Evolutionary conservation across 2,888 invertebrate species (phyloP).

Genomic region (Julus scandinavius): DNA sequence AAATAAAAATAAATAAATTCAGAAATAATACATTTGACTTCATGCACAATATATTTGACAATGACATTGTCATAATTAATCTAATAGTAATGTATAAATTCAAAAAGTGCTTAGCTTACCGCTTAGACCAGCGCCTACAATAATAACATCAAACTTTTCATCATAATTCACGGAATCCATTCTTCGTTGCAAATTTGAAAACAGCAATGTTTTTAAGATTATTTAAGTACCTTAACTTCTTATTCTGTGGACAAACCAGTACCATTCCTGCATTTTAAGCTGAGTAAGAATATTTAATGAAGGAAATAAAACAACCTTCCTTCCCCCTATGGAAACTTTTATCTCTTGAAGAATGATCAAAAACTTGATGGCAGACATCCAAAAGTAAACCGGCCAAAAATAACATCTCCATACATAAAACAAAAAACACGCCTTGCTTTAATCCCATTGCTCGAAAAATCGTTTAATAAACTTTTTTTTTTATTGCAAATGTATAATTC

Average conservation of each 20-base stretch:
- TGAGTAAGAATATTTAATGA: not conserved
- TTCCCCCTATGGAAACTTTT: not conserved
- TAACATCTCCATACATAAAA: not conserved
- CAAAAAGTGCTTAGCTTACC: conserved; percentile 9
- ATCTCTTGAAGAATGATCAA: not conserved
- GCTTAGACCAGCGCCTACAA: conserved; percentile 36
- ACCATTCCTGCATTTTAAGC: not conserved
- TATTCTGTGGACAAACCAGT: not conserved
- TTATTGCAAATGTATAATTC: too few species aligned
- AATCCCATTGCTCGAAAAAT: too few species aligned
- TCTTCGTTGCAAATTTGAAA: not conserved
- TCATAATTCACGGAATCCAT: not conserved
- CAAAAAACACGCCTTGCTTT: too few species aligned
- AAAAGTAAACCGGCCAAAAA: not conserved
- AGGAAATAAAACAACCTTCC: not conserved
- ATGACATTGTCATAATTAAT: too few species aligned
- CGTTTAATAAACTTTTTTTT: too few species aligned
- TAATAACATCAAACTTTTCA: conserved; percentile 33
- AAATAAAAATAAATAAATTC: too few species aligned
- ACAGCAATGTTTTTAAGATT: not conserved
- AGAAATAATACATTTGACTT: too few species aligned
- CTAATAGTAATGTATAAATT: not conserved
- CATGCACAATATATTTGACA: too few species aligned
- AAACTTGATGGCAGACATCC: not conserved
- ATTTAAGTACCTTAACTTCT: not conserved